Conservation (phyloP, 2,888 invertebrate genomes). For the Brenthis ino region DNA sequence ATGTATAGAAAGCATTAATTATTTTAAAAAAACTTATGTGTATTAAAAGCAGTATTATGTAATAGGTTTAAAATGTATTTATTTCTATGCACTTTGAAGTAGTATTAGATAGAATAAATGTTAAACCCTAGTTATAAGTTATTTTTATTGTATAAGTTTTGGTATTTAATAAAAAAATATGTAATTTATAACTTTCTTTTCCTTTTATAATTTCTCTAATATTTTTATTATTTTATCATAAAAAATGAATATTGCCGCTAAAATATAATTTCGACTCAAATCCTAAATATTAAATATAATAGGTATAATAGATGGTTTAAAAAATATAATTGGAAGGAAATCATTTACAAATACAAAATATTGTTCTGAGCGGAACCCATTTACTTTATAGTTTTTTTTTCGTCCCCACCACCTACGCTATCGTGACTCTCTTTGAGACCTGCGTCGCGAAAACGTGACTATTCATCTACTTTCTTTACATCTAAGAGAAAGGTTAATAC, state of each 20-base stretch:
- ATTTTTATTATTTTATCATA: background rate
- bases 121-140: slow-evolving; percentile 61
- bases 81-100: slow-evolving; percentile 47
- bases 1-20: slow-evolving; percentile 12
- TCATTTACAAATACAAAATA: background rate
- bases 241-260: too few species aligned
- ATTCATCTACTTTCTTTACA: background rate
- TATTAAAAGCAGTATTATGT: slow-evolving; percentile 26
- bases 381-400: background rate
- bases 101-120: slow-evolving; percentile 65
- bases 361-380: slow-evolving; percentile 13
- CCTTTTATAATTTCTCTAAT: background rate
- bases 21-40: slow-evolving; percentile 11
- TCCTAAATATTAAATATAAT: too few species aligned
- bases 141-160: slow-evolving; percentile 69
- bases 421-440: slow-evolving; percentile 2
- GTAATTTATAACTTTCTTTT: slow-evolving; percentile 28
- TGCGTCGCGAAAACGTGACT: slow-evolving; percentile 27
- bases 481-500: too few species aligned
- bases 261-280: background rate
- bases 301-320: too few species aligned
- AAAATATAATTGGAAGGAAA: too few species aligned
- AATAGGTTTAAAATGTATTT: slow-evolving; percentile 47
- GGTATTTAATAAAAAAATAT: slow-evolving; percentile 58
- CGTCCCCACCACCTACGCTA: slow-evolving; percentile 23